A percentile compares a stretch with the other conserved stretches of the same genome.
Evolutionary conservation across 2,797 vertebrate species (phyloP).

Genomic region (Pelobates cultripes): DNA sequence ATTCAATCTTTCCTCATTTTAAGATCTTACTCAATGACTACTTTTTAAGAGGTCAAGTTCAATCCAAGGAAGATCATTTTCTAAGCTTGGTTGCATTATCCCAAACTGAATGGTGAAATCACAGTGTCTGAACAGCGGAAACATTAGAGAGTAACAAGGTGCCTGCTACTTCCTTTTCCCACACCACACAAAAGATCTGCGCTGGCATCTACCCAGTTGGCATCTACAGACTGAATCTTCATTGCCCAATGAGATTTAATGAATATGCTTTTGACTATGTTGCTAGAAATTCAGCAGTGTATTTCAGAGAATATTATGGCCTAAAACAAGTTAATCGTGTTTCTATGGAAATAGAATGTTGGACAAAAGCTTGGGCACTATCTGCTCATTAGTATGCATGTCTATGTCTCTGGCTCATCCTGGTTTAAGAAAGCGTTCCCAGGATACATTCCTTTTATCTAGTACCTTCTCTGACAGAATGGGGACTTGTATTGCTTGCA

Average conservation of each 20-base stretch:
- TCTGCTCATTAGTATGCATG: slow-evolving; percentile 47
- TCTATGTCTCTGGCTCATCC: slow-evolving; percentile 12
- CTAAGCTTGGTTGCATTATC: no score
- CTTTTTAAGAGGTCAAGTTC: no score
- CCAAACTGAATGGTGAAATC: slow-evolving; percentile 18
- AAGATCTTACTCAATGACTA: no score
- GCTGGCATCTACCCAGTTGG: slow-evolving; percentile 46
- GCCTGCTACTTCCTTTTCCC: slow-evolving; percentile 43
- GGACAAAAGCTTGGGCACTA: slow-evolving; percentile 30
- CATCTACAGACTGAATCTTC: slow-evolving; percentile 37
- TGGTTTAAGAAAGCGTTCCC: slow-evolving; percentile 40
- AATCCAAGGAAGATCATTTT: no score
- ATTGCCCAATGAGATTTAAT: slow-evolving; percentile 41
- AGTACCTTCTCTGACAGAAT: slow-evolving; percentile 43
- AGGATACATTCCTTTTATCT: slow-evolving; percentile 42
- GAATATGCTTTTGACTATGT: slow-evolving; percentile 30
- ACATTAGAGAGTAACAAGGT: slow-evolving; percentile 40
- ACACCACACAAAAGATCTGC: slow-evolving; percentile 42
- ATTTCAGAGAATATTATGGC: slow-evolving; percentile 21
- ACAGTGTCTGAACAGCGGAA: slow-evolving; percentile 28
- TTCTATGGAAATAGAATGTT: slow-evolving; percentile 12
- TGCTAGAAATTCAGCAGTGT: slow-evolving; percentile 14
- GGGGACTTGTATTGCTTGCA: slow-evolving; percentile 20
- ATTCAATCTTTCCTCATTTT: no score
- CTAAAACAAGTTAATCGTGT: slow-evolving; percentile 22